Evolutionary conservation across 2,888 invertebrate genomes (phyloP), one percentile per base, ranked within the genome.

Genomic region (Digitonthophagus gazella): DNA sequence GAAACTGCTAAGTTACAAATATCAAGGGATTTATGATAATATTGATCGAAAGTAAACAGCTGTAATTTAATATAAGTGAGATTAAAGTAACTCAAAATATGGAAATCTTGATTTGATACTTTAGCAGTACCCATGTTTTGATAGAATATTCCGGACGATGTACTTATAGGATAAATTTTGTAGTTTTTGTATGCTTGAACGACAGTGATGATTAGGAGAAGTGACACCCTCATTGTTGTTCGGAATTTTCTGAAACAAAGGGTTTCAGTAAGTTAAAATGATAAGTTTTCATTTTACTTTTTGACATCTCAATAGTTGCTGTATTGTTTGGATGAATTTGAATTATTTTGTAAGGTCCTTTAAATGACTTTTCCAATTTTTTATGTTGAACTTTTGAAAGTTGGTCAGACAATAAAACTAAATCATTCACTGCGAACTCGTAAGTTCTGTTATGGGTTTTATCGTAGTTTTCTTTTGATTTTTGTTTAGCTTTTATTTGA

Each of bases 401-500:
- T 58, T 66, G 11, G 18, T 71, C 63, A 22, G 58, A 58, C 20
- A 72, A 14, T 8, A 67, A 64, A 8, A 71, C 67, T 18, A 69
- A 16, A 55, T 71, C 66, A 0, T 71, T 65, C 15, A 58, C 66
- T 1, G 68, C 65, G 56, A 67, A 70, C 28, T 65, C 18, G 58
- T 64, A 67, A 20, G 15, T 55, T 66, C 66, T 15, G 22, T 65
- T 58, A 66, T 68, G 70, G 2, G 65, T 72, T 65, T 72, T 72
- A 44, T 72, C 71, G 22, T 72, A 72, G 15, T 71, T n/a, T 18
- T 58, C 15, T 64, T 72, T 69, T 15, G 58, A 54, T 65, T 67
- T 69, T 0, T 20, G 3, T 69, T 72, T 71, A 1, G 67, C 58
- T 58, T 57, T 15, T 56, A 68, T 11, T 64, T 69, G 69, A 64